A percentile compares a stretch with the other conserved stretches of the same genome.
Conservation (phyloP, 2,113 vertebrate genomes). For the Oncorhynchus kisutch region DNA sequence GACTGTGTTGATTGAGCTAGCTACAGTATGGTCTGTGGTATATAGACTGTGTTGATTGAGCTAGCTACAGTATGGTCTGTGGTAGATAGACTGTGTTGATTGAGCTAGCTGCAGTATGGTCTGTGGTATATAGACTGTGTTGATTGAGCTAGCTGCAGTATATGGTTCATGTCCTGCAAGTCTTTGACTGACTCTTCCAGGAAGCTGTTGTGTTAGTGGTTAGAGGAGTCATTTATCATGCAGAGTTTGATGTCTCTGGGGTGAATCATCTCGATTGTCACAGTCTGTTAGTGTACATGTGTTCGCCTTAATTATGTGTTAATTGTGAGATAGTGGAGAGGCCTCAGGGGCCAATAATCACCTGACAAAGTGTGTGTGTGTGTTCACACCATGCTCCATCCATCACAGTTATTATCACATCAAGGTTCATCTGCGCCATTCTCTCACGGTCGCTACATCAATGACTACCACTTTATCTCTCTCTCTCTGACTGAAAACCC, state of each 20-base stretch:
- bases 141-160: too few relatives aligned
- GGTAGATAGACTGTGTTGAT: too few relatives aligned
- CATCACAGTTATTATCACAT: neutral
- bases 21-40: too few relatives aligned
- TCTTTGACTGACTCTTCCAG: neutral
- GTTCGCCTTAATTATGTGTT: slow-evolving; percentile 50
- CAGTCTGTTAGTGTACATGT: slow-evolving; percentile 22
- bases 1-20: too few relatives aligned
- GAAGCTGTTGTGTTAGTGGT: neutral
- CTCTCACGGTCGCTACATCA: neutral
- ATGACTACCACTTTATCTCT: neutral
- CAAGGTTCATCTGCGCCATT: neutral
- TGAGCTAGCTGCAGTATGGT: too few relatives aligned
- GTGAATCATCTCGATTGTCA: slow-evolving; percentile 44
- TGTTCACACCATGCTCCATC: neutral
- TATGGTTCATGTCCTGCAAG: too few relatives aligned
- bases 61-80: too few relatives aligned
- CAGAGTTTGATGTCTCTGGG: slow-evolving; percentile 25
- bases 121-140: too few relatives aligned
- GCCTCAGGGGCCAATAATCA: slow-evolving; percentile 37
- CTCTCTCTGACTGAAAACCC: neutral
- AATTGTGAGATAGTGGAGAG: slow-evolving; percentile 44
- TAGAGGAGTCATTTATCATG: slow-evolving; percentile 36
- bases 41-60: too few relatives aligned
- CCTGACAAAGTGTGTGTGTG: slow-evolving; percentile 21